Evolutionary conservation across 2,888 invertebrate species (phyloP), one percentile per base, ranked within the genome.

Genomic region (Sarcophaga rosellei): DNA sequence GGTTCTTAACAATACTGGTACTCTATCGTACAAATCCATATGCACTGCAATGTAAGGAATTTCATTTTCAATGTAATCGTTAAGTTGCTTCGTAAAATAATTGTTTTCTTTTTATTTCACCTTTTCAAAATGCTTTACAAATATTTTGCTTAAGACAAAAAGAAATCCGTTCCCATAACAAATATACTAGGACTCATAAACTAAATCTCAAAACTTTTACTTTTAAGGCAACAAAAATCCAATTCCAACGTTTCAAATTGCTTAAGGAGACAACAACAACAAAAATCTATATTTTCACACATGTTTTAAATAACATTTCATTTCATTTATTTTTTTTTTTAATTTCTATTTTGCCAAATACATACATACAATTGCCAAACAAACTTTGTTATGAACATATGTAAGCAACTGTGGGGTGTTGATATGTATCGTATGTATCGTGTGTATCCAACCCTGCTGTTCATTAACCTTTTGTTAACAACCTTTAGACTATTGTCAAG

Each of bases 401-500:
- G 21, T 20, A 35, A 17, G 45, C 63, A 21, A 53, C 53, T 53
- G 53, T 15, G 53, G 53, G 53, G 53, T 53, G 53, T 53, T 53
- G 17, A 53, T 53, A 17, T 53, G 17, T 53, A 35, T 35, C 10
- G 35, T 35, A 35, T 6, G 35, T 35, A 35, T 6, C 35, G 35
- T 35, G 25, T 53, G 4, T 61, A 20, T 6, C 59, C 75, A 70
- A 65, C 75, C 84, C 84, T 80, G 79, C 75, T 84, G 84, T 84
- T 76, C 84, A 84, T 80, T 84, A 76, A 84, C 84, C 84, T 84
- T 80, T 84, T 76, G 84, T 53, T 70, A 72, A 44, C 59, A 75
- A 84, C 84, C 84, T 84, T 80, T 79, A 20, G 53, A 80, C 75
- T 65, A 62, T 80, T 84, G 65, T 70, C 79, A 84, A 84, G 79